Percentiles rank a stretch among this genome's conserved stretches.
These are phyloP conservation scores for Alligator mississippiensis DNA, from an alignment of 2,113 vertebrate species.

Conservation along the genomic window DNA sequence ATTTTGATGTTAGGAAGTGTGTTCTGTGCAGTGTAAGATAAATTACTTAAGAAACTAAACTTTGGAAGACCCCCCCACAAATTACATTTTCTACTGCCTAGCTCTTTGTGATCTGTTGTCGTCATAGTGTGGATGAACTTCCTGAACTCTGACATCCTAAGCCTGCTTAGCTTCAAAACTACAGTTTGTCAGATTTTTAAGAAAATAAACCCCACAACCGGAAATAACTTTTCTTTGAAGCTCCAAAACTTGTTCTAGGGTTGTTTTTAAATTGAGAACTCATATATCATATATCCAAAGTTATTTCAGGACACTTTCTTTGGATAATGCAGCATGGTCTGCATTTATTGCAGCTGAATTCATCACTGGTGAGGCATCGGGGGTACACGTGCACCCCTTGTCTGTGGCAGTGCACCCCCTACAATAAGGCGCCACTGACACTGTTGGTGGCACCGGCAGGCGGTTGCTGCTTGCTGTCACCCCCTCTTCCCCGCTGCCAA, in stretches of 20 bases:
- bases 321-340: conserved; percentile 42
- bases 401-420: too few species aligned
- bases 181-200: background rate
- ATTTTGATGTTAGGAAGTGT: background rate
- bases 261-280: conserved; percentile 48
- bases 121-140: conserved; percentile 42
- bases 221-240: conserved; percentile 56
- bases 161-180: conserved; percentile 65
- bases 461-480: too few species aligned
- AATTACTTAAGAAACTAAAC: conserved; percentile 57
- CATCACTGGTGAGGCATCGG: too few species aligned
- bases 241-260: conserved; percentile 41
- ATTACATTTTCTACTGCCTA: conserved; percentile 11
- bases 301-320: conserved; percentile 60
- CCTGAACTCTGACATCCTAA: conserved; percentile 27
- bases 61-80: conserved; percentile 2
- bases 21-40: background rate
- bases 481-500: too few species aligned
- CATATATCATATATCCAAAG: conserved; percentile 53
- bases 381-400: too few species aligned
- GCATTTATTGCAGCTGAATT: conserved; percentile 32
- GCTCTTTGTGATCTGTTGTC: conserved; percentile 15
- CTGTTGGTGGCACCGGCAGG: too few species aligned
- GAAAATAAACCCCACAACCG: conserved; percentile 54
- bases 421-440: too few species aligned